Evolutionary conservation across 2,797 vertebrate species (phyloP), one percentile per base, ranked within the genome.

Genomic region (Margarornis squamiger): DNA sequence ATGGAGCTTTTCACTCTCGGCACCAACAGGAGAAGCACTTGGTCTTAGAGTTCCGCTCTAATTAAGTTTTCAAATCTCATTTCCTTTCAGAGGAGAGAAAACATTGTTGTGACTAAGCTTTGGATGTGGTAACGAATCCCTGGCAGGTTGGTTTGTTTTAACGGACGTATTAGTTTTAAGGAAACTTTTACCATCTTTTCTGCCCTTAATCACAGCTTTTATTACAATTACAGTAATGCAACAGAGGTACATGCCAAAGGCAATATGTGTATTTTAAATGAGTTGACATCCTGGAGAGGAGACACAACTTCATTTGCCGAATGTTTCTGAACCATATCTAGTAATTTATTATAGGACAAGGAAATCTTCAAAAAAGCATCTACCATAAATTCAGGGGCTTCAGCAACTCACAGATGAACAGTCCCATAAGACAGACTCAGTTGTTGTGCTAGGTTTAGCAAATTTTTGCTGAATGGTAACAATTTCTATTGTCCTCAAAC

Each of bases 81-180:
- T 97, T 97, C 96, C 96, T 96, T 95, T 82, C 72, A 94, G 85
- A 94, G 87, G 77, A 97, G 93, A 96, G 93, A 97, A 97, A 97
- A 97, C 95, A 96, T 96, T 96, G 96, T 96, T 96, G 96, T 97
- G 97, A 97, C 96, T 97, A 97, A 97, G 93, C 88, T 95, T 91
- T 93, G 95, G 97, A 97, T 95, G 92, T 95, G 73, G 97, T 89
- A 97, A 97, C 94, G 92, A 96, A 96, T 95, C 96, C 96, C 95
- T 97, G 97, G 97, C 97, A 97, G 87, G 88, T 95, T 91, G 84
- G 88, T 88, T 94, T 97, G 94, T 97, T 97, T 96, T 95, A 97
- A 92, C 92, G 82, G 96, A 97, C 54, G 45, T 93, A 89, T 86
- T 90, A 92, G 88, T 95, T 95, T 96, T 92, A 97, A 97, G 97